These are phyloP conservation scores for Gavialis gangeticus DNA, from an alignment of 2,113 vertebrate species.

Conservation along the genomic window DNA sequence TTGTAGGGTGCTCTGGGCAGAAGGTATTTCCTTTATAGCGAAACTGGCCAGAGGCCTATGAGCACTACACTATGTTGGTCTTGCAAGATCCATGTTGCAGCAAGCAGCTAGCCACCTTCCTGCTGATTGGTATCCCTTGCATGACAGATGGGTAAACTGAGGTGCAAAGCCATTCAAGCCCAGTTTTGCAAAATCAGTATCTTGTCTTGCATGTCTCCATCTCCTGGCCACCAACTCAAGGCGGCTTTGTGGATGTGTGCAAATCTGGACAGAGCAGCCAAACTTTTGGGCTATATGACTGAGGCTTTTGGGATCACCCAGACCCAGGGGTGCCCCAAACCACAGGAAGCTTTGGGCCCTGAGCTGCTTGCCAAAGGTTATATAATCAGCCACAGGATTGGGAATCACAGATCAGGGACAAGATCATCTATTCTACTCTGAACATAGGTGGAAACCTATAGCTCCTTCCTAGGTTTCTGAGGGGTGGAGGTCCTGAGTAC, in stretches of 20 bases:
- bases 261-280: background rate
- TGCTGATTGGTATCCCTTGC: accelerated
- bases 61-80: accelerated
- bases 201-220: background rate
- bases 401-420: background rate
- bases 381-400: background rate
- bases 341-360: background rate
- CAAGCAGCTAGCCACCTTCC: accelerated
- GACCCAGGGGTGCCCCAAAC: background rate
- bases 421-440: no score
- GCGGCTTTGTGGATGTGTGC: background rate
- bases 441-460: background rate
- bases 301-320: background rate
- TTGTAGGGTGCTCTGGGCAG: background rate
- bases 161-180: background rate
- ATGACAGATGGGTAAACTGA: background rate
- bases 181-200: background rate
- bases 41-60: background rate
- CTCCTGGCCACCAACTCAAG: background rate
- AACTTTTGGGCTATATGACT: background rate
- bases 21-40: background rate
- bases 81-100: background rate
- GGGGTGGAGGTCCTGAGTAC: background rate
- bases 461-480: constrained; percentile 40
- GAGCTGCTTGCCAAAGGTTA: background rate